Base-by-base conservation (phyloP, 1,140 invertebrate species). In the Leptopilina clavipes region DNA sequence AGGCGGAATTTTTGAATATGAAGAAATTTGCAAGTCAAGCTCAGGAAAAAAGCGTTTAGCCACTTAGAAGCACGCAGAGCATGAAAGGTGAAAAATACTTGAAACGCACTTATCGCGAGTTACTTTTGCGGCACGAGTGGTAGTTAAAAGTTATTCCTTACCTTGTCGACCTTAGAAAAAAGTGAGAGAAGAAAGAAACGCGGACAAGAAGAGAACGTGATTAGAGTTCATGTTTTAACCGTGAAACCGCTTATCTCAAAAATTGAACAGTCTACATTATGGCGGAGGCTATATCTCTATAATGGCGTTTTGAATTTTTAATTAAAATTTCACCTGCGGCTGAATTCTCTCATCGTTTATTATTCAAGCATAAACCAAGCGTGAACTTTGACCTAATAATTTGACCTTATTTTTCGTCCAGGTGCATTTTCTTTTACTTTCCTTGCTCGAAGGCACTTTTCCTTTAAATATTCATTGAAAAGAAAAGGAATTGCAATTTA, bases 241-340 rank as follows among this genome's bases (percentile, higher is more conserved):
- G 48, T 52, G 48, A 52, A 52, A 52, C 6, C 48, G 6, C 48
- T 52, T 52, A 52, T 52, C 48, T 52, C 14, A 52, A 52, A 52
- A 52, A n/a, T 52, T 52, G 48, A 52, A 52, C n/a, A 17, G n/a
- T 52, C n/a, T 52, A 52, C 48, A 52, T 31, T 22, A n/a, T 31
- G 5, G 11, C 12, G 11, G 25, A 5, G 12, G 12, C 54, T 22
- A 19, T 25, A 31, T 31, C 22, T 65, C 12, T 31, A 31, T 65
- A n/a, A n/a, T 65, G 2, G 19, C 5, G 10, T 14, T 65, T 65
- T 31, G 5, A 65, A 65, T 65, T 65, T 65, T 65, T 65, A 14
- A 65, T 65, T 31, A 65, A 31, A 65, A 65, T 65, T 65, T 31
- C 59, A 65, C 59, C 59, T 65, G 59, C 12, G 25, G 59, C 59